phyloP scores from a whole-genome alignment of 2,888 invertebrate genomes.

The Harmothoe impar region DNA sequence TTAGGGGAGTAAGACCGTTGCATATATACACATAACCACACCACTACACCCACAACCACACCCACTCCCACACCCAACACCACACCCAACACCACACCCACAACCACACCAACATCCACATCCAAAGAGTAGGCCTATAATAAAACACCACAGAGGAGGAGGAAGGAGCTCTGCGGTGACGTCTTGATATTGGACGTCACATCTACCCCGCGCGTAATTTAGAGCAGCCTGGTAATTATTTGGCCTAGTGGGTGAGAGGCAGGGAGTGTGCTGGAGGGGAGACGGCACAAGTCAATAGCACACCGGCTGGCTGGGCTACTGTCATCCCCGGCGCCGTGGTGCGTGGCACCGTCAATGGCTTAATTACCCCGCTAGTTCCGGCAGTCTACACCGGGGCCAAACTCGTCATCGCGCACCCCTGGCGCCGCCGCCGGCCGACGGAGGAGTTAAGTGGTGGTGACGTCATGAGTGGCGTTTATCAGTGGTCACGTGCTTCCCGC shows the following conservation, averaged over 20 bases:
- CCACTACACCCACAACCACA: too few relatives aligned
- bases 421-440: background rate
- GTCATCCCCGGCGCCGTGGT: background rate
- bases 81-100: too few relatives aligned
- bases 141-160: too few relatives aligned
- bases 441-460: background rate
- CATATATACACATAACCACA: too few relatives aligned
- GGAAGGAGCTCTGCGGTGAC: too few relatives aligned
- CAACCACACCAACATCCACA: too few relatives aligned
- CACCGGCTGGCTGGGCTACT: background rate
- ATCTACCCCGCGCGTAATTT: slow-evolving; percentile 13
- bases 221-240: background rate
- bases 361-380: slow-evolving; percentile 20
- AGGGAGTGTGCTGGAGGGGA: background rate
- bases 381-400: background rate
- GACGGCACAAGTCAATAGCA: background rate
- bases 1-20: too few relatives aligned
- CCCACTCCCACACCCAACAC: too few relatives aligned
- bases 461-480: slow-evolving; percentile 28
- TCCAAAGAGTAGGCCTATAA: too few relatives aligned
- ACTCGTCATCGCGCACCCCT: background rate
- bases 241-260: background rate
- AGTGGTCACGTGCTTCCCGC: background rate
- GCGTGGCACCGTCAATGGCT: background rate
- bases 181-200: slow-evolving; percentile 33